phyloP scores from a whole-genome alignment of 2,113 vertebrate species.

The Pachycephala philippinensis region DNA sequence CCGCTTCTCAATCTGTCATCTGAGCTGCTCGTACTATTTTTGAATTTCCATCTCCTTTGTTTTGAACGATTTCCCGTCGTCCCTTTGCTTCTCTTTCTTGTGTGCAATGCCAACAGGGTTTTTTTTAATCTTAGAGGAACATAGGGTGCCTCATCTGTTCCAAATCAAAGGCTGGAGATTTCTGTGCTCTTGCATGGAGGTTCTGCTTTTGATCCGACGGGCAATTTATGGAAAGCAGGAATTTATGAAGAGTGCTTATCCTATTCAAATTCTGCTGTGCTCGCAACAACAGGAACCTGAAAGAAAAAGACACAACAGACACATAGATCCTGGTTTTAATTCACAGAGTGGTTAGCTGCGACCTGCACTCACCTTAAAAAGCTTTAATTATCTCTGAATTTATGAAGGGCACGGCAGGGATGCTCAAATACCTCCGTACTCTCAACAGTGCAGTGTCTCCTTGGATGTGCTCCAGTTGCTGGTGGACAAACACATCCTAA shows the following conservation, averaged over 20 bases:
- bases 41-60: slow-evolving; percentile 21
- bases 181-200: slow-evolving; percentile 19
- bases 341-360: neutral
- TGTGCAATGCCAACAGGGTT: neutral
- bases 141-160: slow-evolving; percentile 38
- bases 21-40: neutral
- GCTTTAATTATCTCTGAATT: slow-evolving; percentile 29
- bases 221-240: slow-evolving; percentile 45
- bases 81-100: neutral
- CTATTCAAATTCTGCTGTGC: slow-evolving; percentile 28
- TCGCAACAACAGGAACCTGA: neutral
- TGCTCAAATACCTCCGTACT: neutral
- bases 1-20: neutral
- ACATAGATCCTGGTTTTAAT: slow-evolving; percentile 6
- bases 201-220: neutral
- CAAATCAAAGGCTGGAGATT: slow-evolving; percentile 37
- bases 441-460: neutral
- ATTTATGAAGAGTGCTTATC: neutral
- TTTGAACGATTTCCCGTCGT: neutral
- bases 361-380: slow-evolving; percentile 1
- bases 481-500: neutral
- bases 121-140: slow-evolving; percentile 32
- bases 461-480: neutral
- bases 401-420: neutral
- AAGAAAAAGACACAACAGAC: neutral